These are phyloP conservation scores for Patella caerulea DNA, from an alignment of 2,888 invertebrate species.

Conservation along the genomic window DNA sequence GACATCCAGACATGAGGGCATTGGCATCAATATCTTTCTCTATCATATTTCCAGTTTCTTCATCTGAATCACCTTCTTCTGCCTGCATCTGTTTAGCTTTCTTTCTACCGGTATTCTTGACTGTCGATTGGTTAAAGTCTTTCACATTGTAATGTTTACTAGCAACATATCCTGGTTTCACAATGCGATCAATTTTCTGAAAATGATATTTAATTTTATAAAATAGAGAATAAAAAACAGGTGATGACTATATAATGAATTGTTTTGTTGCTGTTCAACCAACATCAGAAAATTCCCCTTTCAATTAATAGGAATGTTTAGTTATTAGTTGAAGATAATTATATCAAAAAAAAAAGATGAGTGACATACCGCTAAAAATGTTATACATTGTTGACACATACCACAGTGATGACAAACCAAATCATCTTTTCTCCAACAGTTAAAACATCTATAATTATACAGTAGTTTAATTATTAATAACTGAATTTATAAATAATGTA, in stretches of 20 bases:
- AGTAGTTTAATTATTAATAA: too few relatives aligned
- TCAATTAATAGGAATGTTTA: too few relatives aligned
- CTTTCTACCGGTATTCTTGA: slow-evolving; percentile 15
- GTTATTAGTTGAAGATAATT: too few relatives aligned
- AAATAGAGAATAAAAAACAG: background rate
- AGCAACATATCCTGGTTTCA: slow-evolving; percentile 44
- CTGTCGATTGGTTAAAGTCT: slow-evolving; percentile 30
- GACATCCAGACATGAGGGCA: slow-evolving; percentile 20
- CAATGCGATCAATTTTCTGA: slow-evolving; percentile 43
- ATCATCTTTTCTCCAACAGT: slow-evolving; percentile 36
- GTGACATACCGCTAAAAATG: slow-evolving; percentile 38
- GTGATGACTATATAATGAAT: background rate
- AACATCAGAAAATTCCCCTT: background rate
- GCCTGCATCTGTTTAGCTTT: background rate
- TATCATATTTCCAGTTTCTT: background rate
- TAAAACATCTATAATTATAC: slow-evolving; percentile 30
- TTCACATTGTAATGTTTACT: slow-evolving; percentile 24
- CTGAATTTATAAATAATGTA: too few relatives aligned
- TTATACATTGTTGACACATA: slow-evolving; percentile 44
- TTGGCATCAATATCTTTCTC: background rate
- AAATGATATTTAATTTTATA: slow-evolving; percentile 1
- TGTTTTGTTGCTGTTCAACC: background rate
- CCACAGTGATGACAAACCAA: slow-evolving; percentile 51
- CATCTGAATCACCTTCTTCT: background rate
- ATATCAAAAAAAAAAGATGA: too few relatives aligned